Base-by-base conservation (phyloP, 1,140 invertebrate genomes). In the Arctopsyche grandis region DNA sequence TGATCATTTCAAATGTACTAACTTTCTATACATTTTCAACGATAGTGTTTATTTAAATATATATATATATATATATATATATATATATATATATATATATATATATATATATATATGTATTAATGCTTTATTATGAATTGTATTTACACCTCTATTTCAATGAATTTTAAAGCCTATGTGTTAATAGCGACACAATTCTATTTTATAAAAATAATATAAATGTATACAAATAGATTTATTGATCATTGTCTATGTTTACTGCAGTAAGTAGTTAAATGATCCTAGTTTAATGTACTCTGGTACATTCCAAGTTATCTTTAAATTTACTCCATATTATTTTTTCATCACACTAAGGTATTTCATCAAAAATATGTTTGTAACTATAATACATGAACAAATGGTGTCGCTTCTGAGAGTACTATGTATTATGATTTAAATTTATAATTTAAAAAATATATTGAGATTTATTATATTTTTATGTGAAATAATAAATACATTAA, bases 161-260 rank as follows among this genome's bases (percentile, higher is more conserved):
- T 79, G 66, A 74, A n/a, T 69, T 75, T 75, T 38, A 76, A 79
- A 79, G 81, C 75, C 81, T 82, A 82, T 78, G 81, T 82, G 81
- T 82, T 82, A 43, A 80, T 79, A 79, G 80, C 69, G 76, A 79
- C 80, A 81, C 80, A 81, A 71, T 82, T 82, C 76, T 82, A 82
- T 82, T 82, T 82, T 82, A 82, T 82, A 82, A 82, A 81, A 46
- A 79, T 82, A 70, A 82, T 82, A 82, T 82, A 76, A 82, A 82
- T 82, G 81, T 82, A 82, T 82, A 82, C 81, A 82, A 80, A 82
- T 80, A 80, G 78, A 70, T 75, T 82, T 80, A 82, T 78, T 22
- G 78, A 79, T 52, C 75, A 79, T 77, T 81, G 70, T 79, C 70
- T 82, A 79, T 80, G 77, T 82, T 82, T 82, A 82, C 81, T 82